phyloP scores from a whole-genome alignment of 2,888 invertebrate species.

The Leptarthrus brevirostris region DNA sequence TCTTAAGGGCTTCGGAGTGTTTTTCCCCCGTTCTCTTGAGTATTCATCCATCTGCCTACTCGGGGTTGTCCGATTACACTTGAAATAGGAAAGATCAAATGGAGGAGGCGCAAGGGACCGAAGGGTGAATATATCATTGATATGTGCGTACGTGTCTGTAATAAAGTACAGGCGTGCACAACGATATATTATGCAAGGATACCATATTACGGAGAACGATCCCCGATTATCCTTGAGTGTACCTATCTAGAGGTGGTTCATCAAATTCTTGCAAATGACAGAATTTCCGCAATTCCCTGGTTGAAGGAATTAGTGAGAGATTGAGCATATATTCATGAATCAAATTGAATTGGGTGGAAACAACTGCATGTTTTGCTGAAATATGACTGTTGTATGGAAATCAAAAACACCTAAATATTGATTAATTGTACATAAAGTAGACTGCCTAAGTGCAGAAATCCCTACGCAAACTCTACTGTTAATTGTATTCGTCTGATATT shows the following conservation, averaged over 20 bases:
- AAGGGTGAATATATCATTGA: slow-evolving; percentile 30
- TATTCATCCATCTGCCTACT: not conserved
- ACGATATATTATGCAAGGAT: slow-evolving; percentile 24
- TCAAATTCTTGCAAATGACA: slow-evolving; percentile 1
- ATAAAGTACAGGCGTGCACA: slow-evolving; percentile 43
- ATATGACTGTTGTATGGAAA: not conserved
- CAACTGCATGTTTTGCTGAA: not conserved
- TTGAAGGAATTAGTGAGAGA: not conserved
- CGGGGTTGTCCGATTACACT: slow-evolving; percentile 29
- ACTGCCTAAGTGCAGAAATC: too few relatives aligned
- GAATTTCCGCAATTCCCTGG: not conserved
- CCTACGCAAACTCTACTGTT: too few relatives aligned
- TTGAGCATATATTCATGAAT: too few relatives aligned
- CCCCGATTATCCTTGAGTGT: not conserved
- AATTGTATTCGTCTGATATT: too few relatives aligned
- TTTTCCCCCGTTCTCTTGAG: not conserved
- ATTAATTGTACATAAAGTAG: too few relatives aligned
- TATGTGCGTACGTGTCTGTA: slow-evolving; percentile 43
- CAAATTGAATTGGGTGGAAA: too few relatives aligned
- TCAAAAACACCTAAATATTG: not conserved
- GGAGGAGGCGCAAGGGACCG: not conserved
- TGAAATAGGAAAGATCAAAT: not conserved
- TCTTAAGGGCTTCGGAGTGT: slow-evolving; percentile 16
- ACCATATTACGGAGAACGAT: slow-evolving; percentile 8
- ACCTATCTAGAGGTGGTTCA: not conserved